Conservation (phyloP, 2,113 vertebrate species). For the Notarius quadriscutis region DNA sequence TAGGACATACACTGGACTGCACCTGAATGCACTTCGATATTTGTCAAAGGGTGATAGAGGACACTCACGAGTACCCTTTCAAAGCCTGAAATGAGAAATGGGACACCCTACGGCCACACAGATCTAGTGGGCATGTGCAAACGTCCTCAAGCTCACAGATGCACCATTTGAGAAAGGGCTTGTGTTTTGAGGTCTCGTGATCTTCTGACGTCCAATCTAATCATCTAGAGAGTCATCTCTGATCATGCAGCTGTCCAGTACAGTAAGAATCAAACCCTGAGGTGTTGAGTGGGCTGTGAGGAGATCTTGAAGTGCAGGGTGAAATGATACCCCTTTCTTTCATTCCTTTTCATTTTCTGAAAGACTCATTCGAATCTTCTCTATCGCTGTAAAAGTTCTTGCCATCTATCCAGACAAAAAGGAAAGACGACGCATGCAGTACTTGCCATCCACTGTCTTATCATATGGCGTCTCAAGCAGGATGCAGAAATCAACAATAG, state of each 20-base stretch:
- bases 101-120: not conserved
- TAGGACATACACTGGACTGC: not conserved
- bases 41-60: not conserved
- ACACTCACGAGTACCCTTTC: not conserved
- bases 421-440: not conserved
- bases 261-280: conserved; percentile 18
- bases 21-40: not conserved
- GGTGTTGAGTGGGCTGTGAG: not conserved
- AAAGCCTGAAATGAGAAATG: not conserved
- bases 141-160: not conserved
- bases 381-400: not conserved
- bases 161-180: not conserved
- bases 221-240: conserved; percentile 27
- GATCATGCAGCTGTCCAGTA: conserved; percentile 34
- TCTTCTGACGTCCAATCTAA: conserved; percentile 33
- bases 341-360: not conserved
- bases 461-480: conserved; percentile 4
- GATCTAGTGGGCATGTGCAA: too few species aligned
- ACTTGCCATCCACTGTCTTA: not conserved
- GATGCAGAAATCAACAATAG: not conserved
- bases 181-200: not conserved
- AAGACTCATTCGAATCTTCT: not conserved
- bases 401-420: not conserved
- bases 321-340: not conserved
- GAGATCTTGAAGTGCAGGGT: not conserved